phyloP scores from a whole-genome alignment of 2,797 vertebrate species.

The Anguilla megastoma region DNA sequence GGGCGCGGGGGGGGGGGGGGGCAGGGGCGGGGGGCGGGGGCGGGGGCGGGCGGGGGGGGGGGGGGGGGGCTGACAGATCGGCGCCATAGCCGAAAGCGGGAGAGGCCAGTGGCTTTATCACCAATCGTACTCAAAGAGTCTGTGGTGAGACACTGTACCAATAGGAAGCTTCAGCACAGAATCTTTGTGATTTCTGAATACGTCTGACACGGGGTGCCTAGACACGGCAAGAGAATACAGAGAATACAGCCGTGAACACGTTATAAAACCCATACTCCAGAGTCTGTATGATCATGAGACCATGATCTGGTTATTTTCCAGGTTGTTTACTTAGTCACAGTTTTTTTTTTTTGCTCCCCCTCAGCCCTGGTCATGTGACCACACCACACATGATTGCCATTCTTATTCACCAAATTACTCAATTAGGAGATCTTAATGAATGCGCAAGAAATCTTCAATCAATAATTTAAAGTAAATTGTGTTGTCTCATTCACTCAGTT shows the following conservation, averaged over 20 bases:
- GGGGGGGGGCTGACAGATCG: background rate
- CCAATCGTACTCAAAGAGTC: background rate
- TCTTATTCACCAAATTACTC: background rate
- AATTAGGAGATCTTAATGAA: background rate
- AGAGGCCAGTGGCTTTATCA: background rate
- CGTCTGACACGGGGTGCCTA: background rate
- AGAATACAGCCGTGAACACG: background rate
- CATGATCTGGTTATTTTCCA: background rate
- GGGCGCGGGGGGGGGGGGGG: background rate
- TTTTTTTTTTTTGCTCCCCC: background rate
- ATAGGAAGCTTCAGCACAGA: background rate
- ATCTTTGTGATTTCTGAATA: background rate
- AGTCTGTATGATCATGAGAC: too few species aligned
- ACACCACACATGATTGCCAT: background rate
- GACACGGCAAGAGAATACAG: background rate
- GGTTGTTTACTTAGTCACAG: background rate
- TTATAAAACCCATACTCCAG: background rate
- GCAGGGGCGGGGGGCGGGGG: too few species aligned
- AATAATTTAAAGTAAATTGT: slow-evolving; percentile 11
- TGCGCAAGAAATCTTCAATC: background rate
- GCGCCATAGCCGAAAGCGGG: background rate
- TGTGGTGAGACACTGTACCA: background rate
- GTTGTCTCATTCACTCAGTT: slow-evolving; percentile 12
- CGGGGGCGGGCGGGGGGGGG: background rate
- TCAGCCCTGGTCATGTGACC: background rate